Evolutionary conservation across 2,113 vertebrate species (phyloP).

Genomic region (Zosterops japonicus): DNA sequence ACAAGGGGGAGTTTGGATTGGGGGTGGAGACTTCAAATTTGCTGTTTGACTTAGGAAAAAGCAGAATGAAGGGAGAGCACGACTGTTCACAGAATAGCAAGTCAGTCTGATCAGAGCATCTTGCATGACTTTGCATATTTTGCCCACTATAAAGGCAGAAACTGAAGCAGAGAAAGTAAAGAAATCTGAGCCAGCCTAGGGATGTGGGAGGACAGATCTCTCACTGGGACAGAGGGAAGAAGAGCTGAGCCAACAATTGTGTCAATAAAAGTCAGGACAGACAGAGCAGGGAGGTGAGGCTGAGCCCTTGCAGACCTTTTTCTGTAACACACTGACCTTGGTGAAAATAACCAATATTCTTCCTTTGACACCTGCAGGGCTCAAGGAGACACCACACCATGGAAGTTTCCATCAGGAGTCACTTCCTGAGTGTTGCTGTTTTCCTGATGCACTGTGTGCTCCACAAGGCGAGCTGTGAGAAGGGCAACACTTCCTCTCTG

Average conservation of each 20-base stretch:
- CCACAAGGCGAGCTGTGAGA: conserved; percentile 68
- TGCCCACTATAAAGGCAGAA: not conserved
- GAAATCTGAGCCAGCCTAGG: not conserved
- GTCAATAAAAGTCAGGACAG: not conserved
- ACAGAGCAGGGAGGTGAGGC: not conserved
- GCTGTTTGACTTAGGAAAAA: not conserved
- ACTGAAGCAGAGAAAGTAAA: not conserved
- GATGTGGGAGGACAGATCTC: not conserved
- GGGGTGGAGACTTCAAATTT: not conserved
- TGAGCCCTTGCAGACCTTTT: not conserved
- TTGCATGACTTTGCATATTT: not conserved
- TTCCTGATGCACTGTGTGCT: conserved; percentile 67
- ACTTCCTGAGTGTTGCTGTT: conserved; percentile 53
- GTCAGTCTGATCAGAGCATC: not conserved
- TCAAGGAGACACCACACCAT: conserved; percentile 54
- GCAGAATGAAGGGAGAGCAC: not conserved
- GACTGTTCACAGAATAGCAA: not conserved
- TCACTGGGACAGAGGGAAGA: not conserved
- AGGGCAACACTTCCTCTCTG: conserved; percentile 71
- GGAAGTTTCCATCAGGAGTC: conserved; percentile 51
- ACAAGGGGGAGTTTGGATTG: not conserved
- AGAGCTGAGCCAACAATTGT: not conserved
- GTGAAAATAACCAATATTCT: not conserved
- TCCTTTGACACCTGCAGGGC: conserved; percentile 26
- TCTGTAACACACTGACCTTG: not conserved